Conservation (phyloP, 2,888 invertebrate genomes). For the Eilema depressum region DNA sequence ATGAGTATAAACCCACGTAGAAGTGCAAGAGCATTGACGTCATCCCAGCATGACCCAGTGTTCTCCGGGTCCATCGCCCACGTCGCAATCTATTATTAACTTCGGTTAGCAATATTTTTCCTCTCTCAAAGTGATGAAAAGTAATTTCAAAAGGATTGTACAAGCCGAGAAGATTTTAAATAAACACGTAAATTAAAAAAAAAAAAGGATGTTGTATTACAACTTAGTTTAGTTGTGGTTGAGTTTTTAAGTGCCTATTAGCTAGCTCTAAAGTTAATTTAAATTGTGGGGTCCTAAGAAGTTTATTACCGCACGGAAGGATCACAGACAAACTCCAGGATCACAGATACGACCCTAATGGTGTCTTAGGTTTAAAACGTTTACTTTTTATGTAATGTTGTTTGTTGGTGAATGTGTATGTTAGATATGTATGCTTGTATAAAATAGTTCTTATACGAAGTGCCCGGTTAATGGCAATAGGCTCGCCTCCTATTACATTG, state of each 20-base stretch:
- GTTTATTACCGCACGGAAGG: constrained; percentile 15
- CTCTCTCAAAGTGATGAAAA: constrained; percentile 10
- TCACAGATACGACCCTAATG: background rate
- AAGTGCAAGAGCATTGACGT: constrained; percentile 22
- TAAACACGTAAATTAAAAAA: background rate
- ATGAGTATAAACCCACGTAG: background rate
- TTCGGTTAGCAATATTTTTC: constrained; percentile 2
- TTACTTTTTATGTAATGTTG: background rate
- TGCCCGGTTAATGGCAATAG: too few species aligned
- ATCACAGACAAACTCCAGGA: constrained; percentile 19
- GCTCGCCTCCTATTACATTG: too few species aligned
- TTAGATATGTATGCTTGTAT: too few species aligned
- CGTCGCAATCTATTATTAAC: constrained; percentile 27
- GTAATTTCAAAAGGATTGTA: background rate
- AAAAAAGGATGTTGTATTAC: background rate
- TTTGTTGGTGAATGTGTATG: background rate
- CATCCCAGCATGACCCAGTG: constrained; percentile 30
- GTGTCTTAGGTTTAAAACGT: constrained; percentile 13
- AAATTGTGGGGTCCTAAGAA: constrained; percentile 28
- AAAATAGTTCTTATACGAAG: too few species aligned
- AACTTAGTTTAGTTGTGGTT: background rate
- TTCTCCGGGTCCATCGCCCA: constrained; percentile 23
- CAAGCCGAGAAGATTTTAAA: background rate
- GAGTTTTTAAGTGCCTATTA: constrained; percentile 11
- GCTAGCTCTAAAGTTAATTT: constrained; percentile 24